Evolutionary conservation across 2,113 vertebrate species (phyloP).

Genomic region (Gila orcuttii): DNA sequence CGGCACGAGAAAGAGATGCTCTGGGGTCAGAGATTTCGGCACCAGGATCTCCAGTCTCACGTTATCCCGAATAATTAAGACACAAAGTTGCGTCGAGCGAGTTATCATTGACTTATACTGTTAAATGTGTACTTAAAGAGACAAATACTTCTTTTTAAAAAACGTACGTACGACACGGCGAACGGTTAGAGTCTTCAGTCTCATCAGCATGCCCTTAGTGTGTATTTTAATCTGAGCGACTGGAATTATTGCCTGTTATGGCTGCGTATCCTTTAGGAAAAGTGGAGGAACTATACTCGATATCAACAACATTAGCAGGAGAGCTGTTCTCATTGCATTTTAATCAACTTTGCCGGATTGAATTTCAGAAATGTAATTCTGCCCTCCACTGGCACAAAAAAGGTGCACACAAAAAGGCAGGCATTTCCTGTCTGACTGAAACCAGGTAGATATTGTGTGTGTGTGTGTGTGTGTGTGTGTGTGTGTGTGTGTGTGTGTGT

Average conservation of each 20-base stretch:
- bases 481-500: conserved; percentile 43
- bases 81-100: conserved; percentile 16
- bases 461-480: conserved; percentile 45
- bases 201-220: conserved; percentile 56
- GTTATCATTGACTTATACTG: conserved; percentile 21
- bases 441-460: conserved; percentile 43
- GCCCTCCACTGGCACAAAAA: conserved; percentile 93
- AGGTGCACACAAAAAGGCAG: conserved; percentile 65
- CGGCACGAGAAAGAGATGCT: background rate
- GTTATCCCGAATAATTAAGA: conserved; percentile 14
- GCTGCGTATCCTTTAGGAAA: conserved; percentile 48
- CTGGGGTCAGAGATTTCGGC: conserved; percentile 24
- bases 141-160: conserved; percentile 41
- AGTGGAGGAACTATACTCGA: conserved; percentile 50
- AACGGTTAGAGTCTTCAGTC: conserved; percentile 43
- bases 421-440: conserved; percentile 45
- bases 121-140: conserved; percentile 41
- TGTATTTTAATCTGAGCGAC: conserved; percentile 56
- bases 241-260: conserved; percentile 56
- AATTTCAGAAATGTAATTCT: conserved; percentile 91
- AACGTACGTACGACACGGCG: conserved; percentile 25
- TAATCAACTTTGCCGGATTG: conserved; percentile 71
- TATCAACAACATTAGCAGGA: conserved; percentile 63
- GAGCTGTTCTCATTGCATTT: conserved; percentile 62
- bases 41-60: background rate